A percentile compares a stretch with the other conserved stretches of the same genome.
phyloP scores from a whole-genome alignment of 2,113 vertebrate genomes.

The Oceanites oceanicus region DNA sequence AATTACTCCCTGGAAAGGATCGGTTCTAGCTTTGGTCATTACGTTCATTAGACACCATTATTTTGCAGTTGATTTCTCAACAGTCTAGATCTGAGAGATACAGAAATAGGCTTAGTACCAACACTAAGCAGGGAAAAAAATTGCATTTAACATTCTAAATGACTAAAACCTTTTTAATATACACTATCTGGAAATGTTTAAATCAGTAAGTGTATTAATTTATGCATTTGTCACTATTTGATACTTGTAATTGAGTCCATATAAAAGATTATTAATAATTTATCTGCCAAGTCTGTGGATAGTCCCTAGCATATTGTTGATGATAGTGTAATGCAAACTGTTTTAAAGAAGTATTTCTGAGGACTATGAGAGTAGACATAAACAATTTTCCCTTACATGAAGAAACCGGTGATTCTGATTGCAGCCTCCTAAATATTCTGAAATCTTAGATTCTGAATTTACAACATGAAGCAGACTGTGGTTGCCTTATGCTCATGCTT shows the following conservation, averaged over 20 bases:
- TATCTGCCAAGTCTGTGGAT: not conserved
- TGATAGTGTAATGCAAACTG: conserved; percentile 13
- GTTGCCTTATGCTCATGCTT: conserved; percentile 56
- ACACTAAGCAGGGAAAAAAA: not conserved
- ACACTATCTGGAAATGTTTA: not conserved
- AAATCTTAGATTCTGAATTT: conserved; percentile 57
- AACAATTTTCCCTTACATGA: not conserved
- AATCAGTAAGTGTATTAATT: not conserved
- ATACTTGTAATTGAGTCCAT: not conserved
- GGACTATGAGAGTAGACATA: not conserved
- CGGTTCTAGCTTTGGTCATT: not conserved
- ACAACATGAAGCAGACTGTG: not conserved
- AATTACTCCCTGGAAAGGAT: not conserved
- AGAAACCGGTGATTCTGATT: not conserved
- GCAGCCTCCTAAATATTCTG: conserved; percentile 28
- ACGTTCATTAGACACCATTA: not conserved
- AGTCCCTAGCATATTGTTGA: not conserved
- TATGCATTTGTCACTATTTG: not conserved
- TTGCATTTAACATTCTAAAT: not conserved
- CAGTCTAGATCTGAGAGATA: not conserved
- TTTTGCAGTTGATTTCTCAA: not conserved
- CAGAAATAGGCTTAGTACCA: not conserved
- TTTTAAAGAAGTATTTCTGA: not conserved
- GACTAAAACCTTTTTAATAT: not conserved
- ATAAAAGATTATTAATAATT: conserved; percentile 11